Evolutionary conservation across 2,113 vertebrate genomes (phyloP).

Genomic region (Tragelaphus imberbis): DNA sequence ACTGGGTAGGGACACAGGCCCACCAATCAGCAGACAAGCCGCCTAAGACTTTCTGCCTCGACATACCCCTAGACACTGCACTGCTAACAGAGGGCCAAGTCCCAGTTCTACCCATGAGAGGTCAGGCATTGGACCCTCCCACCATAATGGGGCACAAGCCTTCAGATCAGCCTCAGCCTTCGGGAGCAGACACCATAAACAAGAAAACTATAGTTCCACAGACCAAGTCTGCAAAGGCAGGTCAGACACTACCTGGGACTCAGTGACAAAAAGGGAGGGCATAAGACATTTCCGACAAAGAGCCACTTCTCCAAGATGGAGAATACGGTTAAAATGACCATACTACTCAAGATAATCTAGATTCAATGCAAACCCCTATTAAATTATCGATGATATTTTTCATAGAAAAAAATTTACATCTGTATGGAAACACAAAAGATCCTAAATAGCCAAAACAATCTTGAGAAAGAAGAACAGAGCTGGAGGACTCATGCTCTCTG

Average conservation of each 20-base stretch:
- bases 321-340: background rate
- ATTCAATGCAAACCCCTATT: background rate
- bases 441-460: background rate
- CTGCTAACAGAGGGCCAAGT: background rate
- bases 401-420: background rate
- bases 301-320: background rate
- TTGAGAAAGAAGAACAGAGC: background rate
- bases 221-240: background rate
- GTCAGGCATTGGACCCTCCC: background rate
- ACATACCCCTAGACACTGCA: background rate
- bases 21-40: background rate
- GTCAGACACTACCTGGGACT: background rate
- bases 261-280: background rate
- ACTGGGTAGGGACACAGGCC: background rate
- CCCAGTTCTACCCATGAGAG: background rate
- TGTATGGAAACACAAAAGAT: background rate
- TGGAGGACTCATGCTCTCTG: background rate
- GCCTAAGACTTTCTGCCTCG: background rate
- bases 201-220: background rate
- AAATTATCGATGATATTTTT: background rate
- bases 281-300: background rate
- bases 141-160: background rate
- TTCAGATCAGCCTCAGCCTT: background rate
- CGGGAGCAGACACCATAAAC: background rate
- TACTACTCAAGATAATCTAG: background rate